These are phyloP conservation scores for Heterocephalus glaber DNA, from an alignment of 2,113 vertebrate species.

Conservation along the genomic window DNA sequence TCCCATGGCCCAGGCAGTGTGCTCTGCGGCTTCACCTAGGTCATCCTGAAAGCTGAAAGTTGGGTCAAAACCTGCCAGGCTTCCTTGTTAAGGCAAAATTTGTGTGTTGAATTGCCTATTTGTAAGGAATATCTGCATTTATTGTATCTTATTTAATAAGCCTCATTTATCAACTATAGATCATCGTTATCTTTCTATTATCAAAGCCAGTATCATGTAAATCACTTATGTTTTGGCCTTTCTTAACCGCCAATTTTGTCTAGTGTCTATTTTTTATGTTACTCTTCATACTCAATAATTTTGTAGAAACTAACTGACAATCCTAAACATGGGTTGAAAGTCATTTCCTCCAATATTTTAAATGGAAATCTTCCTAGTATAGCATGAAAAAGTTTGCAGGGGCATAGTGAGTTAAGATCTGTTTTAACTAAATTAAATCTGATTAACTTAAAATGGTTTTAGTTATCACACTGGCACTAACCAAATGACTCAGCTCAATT, in stretches of 20 bases:
- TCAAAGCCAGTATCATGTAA: conserved; percentile 75
- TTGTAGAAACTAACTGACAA: conserved; percentile 44
- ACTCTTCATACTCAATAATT: conserved; percentile 51
- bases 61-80: neutral
- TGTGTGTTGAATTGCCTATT: neutral
- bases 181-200: conserved; percentile 74
- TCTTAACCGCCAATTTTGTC: conserved; percentile 61
- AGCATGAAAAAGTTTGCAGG: conserved; percentile 27
- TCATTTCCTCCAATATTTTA: conserved; percentile 48
- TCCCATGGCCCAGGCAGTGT: neutral
- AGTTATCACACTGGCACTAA: conserved; percentile 37
- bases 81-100: neutral
- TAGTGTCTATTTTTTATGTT: conserved; percentile 58
- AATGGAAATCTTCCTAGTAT: conserved; percentile 49
- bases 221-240: conserved; percentile 67
- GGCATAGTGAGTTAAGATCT: conserved; percentile 21
- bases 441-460: neutral
- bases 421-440: conserved; percentile 12
- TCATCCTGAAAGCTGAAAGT: neutral
- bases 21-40: neutral
- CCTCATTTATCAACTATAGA: conserved; percentile 74
- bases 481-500: conserved; percentile 41
- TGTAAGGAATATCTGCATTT: conserved; percentile 33
- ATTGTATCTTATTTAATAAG: conserved; percentile 57
- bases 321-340: conserved; percentile 60